These are phyloP conservation scores for Tricholauxania praeusta DNA, from an alignment of 2,888 invertebrate genomes.

Conservation along the genomic window DNA sequence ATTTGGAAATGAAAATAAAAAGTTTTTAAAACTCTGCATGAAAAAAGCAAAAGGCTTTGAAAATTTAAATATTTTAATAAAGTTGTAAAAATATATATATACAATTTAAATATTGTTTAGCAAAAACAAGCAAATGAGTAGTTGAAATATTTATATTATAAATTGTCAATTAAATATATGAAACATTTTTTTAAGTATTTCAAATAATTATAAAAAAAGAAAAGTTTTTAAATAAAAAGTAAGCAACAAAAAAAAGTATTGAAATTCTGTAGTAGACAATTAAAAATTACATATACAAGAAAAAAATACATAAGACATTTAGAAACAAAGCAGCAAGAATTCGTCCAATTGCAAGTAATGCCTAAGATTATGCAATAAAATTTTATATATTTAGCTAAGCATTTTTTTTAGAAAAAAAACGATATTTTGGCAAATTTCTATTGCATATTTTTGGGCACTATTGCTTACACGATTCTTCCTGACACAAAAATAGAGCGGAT, in stretches of 20 bases:
- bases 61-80: slow-evolving; percentile 45
- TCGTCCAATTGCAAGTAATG: no score
- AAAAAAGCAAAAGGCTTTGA: slow-evolving; percentile 40
- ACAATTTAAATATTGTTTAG: slow-evolving; percentile 35
- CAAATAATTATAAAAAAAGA: not conserved
- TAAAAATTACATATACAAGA: not conserved
- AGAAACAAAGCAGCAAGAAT: no score
- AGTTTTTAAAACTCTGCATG: slow-evolving; percentile 25
- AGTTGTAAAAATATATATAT: slow-evolving; percentile 20
- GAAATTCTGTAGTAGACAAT: no score
- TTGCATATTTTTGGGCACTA: no score
- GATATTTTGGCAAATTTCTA: no score
- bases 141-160: slow-evolving; percentile 28
- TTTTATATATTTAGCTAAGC: no score
- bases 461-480: no score
- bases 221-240: not conserved
- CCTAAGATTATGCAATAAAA: no score
- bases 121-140: not conserved
- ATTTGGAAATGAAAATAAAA: slow-evolving; percentile 46
- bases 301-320: not conserved
- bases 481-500: no score
- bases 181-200: slow-evolving; percentile 22
- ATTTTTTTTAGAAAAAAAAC: no score
- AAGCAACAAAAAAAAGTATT: not conserved
- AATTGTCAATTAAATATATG: slow-evolving; percentile 46